Evolutionary conservation across 2,888 invertebrate genomes (phyloP).

Genomic region (Automeris io): DNA sequence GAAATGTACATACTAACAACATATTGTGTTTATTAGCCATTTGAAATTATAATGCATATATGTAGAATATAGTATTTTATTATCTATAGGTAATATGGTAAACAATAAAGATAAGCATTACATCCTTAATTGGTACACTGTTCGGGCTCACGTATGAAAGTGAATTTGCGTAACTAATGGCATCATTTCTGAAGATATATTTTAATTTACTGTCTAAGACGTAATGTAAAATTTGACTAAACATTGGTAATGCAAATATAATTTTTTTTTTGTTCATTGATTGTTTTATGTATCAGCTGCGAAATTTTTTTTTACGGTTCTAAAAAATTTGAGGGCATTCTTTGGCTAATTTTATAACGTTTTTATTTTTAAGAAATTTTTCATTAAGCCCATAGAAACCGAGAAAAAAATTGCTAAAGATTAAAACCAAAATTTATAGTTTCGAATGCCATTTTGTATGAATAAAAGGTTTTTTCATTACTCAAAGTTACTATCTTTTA

Average conservation of each 20-base stretch:
- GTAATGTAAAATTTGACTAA: not conserved
- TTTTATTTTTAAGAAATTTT: too few relatives aligned
- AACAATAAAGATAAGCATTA: not conserved
- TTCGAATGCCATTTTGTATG: too few relatives aligned
- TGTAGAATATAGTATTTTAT: slow-evolving; percentile 5
- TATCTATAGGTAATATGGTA: not conserved
- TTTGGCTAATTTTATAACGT: too few relatives aligned
- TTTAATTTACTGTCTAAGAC: not conserved
- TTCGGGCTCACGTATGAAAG: not conserved
- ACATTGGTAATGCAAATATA: not conserved
- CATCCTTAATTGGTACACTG: not conserved
- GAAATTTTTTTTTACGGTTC: too few relatives aligned
- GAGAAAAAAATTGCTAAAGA: too few relatives aligned
- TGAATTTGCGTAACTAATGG: slow-evolving; percentile 1
- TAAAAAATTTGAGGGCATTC: too few relatives aligned
- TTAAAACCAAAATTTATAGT: too few relatives aligned
- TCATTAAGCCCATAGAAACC: too few relatives aligned
- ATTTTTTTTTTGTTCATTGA: too few relatives aligned
- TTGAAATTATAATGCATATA: slow-evolving; percentile 15
- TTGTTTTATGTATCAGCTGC: slow-evolving; percentile 7
- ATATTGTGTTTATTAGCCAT: slow-evolving; percentile 14
- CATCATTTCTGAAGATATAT: not conserved
- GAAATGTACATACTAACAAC: not conserved
- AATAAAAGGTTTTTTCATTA: too few relatives aligned
- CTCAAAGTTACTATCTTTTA: too few relatives aligned